Percentiles rank a stretch among this genome's conserved stretches.
Conservation (phyloP, 2,113 vertebrate genomes). For the Zeus faber region DNA sequence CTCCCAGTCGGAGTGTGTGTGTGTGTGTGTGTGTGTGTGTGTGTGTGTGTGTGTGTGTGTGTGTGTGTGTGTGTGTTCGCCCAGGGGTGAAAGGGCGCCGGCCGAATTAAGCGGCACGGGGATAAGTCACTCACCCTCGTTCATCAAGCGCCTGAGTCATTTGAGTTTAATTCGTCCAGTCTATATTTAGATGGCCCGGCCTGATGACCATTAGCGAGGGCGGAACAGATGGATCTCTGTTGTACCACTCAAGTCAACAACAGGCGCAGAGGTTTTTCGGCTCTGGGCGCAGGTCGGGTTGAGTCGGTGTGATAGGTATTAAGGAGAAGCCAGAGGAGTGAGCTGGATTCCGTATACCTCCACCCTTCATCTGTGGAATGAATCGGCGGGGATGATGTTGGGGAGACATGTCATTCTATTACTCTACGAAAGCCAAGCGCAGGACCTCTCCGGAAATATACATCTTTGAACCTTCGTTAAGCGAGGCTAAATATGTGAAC, state of each 20-base stretch:
- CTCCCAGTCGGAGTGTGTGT: not conserved
- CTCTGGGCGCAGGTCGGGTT: too few species aligned
- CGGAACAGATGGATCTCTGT: constrained; percentile 50
- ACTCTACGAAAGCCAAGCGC: too few species aligned
- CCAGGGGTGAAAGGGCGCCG: constrained; percentile 8
- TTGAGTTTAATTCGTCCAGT: constrained; percentile 49
- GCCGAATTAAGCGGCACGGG: constrained; percentile 18
- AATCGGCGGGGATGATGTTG: too few species aligned
- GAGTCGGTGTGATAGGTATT: too few species aligned
- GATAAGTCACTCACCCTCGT: constrained; percentile 42
- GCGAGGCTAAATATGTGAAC: too few species aligned
- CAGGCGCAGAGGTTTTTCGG: constrained; percentile 23
- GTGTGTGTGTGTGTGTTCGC: constrained; percentile 7
- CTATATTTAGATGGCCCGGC: constrained; percentile 51
- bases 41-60: not conserved
- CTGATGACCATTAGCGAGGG: constrained; percentile 42
- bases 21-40: constrained; percentile 8
- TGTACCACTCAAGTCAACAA: constrained; percentile 17
- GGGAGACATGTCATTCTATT: too few species aligned
- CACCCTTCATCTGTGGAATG: too few species aligned
- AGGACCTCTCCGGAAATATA: too few species aligned
- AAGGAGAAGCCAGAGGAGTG: too few species aligned
- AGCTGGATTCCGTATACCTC: too few species aligned
- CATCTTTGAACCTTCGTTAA: too few species aligned
- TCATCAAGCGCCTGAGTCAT: constrained; percentile 63